A percentile compares a stretch with the other conserved stretches of the same genome.
Evolutionary conservation across 2,113 vertebrate species (phyloP).

Genomic region (Mirounga angustirostris): DNA sequence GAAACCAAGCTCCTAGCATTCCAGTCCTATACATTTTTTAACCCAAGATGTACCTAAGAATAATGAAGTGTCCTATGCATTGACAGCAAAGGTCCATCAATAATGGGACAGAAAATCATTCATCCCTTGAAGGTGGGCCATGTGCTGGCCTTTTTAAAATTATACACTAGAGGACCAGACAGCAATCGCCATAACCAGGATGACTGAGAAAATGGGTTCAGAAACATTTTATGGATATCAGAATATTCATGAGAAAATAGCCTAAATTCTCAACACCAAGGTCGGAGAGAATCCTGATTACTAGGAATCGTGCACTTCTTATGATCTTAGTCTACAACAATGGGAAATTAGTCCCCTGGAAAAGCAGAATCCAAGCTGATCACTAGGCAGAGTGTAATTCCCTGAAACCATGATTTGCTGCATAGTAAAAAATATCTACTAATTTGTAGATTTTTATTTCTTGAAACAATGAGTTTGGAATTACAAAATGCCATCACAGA

Average conservation of each 20-base stretch:
- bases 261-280: not conserved
- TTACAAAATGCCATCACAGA: not conserved
- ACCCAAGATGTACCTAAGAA: not conserved
- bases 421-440: not conserved
- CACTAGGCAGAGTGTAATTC: not conserved
- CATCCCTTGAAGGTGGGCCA: not conserved
- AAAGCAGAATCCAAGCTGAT: not conserved
- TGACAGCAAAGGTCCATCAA: not conserved
- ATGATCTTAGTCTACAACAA: not conserved
- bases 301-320: not conserved
- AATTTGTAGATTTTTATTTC: not conserved
- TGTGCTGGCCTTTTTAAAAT: not conserved
- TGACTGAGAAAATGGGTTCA: not conserved
- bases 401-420: not conserved
- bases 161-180: not conserved
- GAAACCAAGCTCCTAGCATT: not conserved
- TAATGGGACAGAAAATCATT: not conserved
- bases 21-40: not conserved
- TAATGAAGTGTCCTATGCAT: not conserved
- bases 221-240: not conserved
- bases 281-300: not conserved
- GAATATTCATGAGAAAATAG: not conserved
- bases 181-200: not conserved
- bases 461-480: not conserved
- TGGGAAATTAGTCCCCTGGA: not conserved